phyloP scores from a whole-genome alignment of 2,797 vertebrate genomes.

The Nyctalus aviator region DNA sequence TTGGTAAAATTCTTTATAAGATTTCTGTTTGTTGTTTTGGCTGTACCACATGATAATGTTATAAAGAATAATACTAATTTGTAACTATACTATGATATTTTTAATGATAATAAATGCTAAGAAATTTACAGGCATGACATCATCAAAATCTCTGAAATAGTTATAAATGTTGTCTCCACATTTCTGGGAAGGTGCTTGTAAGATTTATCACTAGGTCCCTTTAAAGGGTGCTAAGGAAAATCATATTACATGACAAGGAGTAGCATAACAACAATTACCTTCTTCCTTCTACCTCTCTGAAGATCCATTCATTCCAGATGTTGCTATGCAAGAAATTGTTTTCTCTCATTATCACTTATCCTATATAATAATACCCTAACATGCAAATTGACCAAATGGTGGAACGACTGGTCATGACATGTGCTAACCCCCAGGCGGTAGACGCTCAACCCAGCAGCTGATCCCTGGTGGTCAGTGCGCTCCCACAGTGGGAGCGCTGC shows the following conservation, averaged over 20 bases:
- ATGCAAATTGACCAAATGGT: too few species aligned
- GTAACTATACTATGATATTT: background rate
- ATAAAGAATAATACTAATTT: background rate
- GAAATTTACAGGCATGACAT: background rate
- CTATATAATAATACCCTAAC: background rate
- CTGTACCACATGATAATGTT: background rate
- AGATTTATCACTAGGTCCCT: background rate
- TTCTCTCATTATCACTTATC: background rate
- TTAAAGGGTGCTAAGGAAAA: background rate
- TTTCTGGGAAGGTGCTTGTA: background rate
- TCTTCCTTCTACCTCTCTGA: background rate
- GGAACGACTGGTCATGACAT: too few species aligned
- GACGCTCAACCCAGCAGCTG: too few species aligned
- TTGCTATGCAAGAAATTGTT: background rate
- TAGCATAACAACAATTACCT: background rate
- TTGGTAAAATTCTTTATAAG: background rate
- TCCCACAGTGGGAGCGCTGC: too few species aligned
- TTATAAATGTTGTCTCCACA: background rate
- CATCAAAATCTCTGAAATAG: background rate
- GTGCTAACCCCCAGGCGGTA: too few species aligned
- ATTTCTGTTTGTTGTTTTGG: background rate
- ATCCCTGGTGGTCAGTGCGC: too few species aligned
- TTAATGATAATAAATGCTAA: background rate
- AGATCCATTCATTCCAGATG: background rate
- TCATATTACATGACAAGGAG: background rate